phyloP scores from a whole-genome alignment of 35 echinoderm and acorn worm genomes.

The Stichopus chloronotus region DNA sequence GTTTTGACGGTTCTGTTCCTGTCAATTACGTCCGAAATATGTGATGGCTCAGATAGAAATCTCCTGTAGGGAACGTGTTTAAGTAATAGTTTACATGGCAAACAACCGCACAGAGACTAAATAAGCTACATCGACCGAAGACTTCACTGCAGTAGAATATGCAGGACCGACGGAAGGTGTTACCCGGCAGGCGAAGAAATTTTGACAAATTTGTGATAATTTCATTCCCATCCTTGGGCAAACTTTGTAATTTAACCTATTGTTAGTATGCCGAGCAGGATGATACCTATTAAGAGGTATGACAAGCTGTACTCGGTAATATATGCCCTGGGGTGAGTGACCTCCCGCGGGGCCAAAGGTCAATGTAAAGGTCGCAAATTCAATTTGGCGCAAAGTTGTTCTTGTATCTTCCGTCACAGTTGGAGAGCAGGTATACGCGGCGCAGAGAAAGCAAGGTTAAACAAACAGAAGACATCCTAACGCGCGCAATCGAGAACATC shows the following conservation, averaged over 20 bases:
- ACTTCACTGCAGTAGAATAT: background rate
- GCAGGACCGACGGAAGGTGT: background rate
- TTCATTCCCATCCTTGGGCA: slow-evolving; percentile 55
- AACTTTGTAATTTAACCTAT: slow-evolving; percentile 62
- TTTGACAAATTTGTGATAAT: slow-evolving; percentile 64
- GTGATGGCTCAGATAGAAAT: background rate
- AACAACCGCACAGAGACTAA: slow-evolving; percentile 46
- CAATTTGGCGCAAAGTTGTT: slow-evolving; percentile 57
- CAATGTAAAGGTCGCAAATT: slow-evolving; percentile 60
- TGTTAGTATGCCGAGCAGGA: slow-evolving; percentile 50
- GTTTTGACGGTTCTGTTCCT: slow-evolving; percentile 53
- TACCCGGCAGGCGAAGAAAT: slow-evolving; percentile 43
- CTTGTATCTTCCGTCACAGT: slow-evolving; percentile 44
- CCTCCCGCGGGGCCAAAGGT: slow-evolving; percentile 60
- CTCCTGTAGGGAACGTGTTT: slow-evolving; percentile 48
- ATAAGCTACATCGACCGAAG: slow-evolving; percentile 46
- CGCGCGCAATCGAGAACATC: background rate
- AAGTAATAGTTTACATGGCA: slow-evolving; percentile 58
- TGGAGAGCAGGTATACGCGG: slow-evolving; percentile 55
- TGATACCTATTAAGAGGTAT: slow-evolving; percentile 46
- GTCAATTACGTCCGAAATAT: slow-evolving; percentile 12
- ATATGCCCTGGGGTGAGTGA: slow-evolving; percentile 39
- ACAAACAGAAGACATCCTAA: slow-evolving; percentile 31
- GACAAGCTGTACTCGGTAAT: slow-evolving; percentile 47
- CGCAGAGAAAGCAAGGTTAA: slow-evolving; percentile 58